Conservation (phyloP, 2,797 vertebrate genomes). For the Huso huso region DNA sequence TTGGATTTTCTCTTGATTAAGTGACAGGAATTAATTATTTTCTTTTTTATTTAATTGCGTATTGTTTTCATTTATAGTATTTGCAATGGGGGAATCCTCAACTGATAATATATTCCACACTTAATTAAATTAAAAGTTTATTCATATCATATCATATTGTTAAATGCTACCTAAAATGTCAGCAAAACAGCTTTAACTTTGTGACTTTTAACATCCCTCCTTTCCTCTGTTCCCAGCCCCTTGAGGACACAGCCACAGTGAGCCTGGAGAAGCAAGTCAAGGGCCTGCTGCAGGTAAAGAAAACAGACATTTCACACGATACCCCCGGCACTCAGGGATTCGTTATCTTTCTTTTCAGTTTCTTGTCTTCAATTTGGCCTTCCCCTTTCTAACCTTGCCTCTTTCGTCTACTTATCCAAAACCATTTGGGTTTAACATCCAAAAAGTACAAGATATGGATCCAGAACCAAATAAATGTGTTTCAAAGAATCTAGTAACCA, state of each 20-base stretch:
- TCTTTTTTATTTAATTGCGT: not conserved
- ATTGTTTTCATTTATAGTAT: not conserved
- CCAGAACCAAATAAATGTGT: not conserved
- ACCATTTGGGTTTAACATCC: not conserved
- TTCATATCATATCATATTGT: no score
- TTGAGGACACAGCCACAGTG: constrained; percentile 30
- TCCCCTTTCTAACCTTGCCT: no score
- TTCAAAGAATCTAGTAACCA: no score
- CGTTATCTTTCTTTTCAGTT: no score
- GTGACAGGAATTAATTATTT: not conserved
- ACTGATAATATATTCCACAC: not conserved
- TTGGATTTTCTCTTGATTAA: not conserved
- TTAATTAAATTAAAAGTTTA: not conserved
- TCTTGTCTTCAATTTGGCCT: no score
- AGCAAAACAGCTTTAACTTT: no score
- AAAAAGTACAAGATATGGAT: not conserved
- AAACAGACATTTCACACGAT: not conserved
- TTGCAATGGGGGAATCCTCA: not conserved
- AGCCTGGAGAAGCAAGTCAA: constrained; percentile 69
- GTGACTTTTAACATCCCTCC: not conserved
- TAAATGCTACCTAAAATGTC: no score
- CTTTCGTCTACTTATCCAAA: no score
- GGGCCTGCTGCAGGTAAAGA: constrained; percentile 66
- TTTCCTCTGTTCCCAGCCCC: constrained; percentile 33
- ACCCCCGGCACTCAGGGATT: no score